Conservation (phyloP, 2,888 invertebrate genomes). For the Deroplatys truncata region DNA sequence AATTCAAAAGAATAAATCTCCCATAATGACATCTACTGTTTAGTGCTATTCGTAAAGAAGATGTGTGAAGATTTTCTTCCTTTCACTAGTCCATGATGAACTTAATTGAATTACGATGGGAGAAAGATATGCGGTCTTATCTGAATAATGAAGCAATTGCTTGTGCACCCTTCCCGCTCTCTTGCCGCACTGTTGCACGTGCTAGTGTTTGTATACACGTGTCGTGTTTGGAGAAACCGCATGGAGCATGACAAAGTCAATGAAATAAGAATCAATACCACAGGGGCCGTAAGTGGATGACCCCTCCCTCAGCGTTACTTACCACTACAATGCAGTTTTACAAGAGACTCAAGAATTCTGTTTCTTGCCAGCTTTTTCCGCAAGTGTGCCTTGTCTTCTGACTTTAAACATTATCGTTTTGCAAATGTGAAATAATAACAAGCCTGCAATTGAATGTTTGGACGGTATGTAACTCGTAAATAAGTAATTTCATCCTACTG, state of each 20-base stretch:
- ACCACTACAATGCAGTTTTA: background rate
- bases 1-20: too few species aligned
- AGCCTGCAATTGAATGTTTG: too few species aligned
- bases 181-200: background rate
- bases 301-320: background rate
- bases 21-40: too few species aligned
- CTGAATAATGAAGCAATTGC: background rate
- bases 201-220: background rate
- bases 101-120: background rate
- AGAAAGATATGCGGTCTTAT: background rate
- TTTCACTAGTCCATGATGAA: too few species aligned
- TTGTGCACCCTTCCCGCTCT: background rate
- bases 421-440: too few species aligned
- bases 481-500: too few species aligned
- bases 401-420: too few species aligned
- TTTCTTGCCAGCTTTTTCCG: background rate
- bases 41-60: too few species aligned
- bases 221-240: background rate
- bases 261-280: background rate
- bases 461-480: too few species aligned
- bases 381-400: too few species aligned
- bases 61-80: too few species aligned
- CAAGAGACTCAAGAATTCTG: background rate
- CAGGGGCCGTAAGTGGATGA: background rate
- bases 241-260: background rate